Evolutionary conservation across 2,797 vertebrate species (phyloP).

Genomic region (Paratrypauchen microcephalus): DNA sequence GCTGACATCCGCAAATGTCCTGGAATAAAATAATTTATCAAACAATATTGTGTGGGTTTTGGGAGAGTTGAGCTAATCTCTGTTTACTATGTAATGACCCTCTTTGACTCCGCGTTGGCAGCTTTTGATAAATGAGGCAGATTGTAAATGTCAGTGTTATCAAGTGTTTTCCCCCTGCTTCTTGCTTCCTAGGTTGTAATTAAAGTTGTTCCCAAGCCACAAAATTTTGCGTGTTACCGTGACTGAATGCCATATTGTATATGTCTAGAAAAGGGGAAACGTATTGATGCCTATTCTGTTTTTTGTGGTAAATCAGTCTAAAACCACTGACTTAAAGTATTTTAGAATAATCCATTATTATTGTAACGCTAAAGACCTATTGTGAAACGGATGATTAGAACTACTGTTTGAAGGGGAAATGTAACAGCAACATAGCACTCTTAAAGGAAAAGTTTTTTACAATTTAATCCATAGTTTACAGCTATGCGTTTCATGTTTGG

Average conservation of each 20-base stretch:
- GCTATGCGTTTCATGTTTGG: too few species aligned
- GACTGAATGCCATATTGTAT: slow-evolving; percentile 23
- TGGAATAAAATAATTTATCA: slow-evolving; percentile 54
- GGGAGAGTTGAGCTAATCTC: slow-evolving; percentile 69
- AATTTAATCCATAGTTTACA: too few species aligned
- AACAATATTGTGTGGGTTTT: slow-evolving; percentile 61
- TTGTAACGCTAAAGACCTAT: slow-evolving; percentile 17
- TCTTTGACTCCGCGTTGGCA: slow-evolving; percentile 74
- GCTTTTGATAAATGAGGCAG: slow-evolving; percentile 79
- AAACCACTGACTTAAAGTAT: slow-evolving; percentile 21
- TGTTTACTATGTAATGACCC: slow-evolving; percentile 78
- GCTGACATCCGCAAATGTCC: slow-evolving; percentile 64
- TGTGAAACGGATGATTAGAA: neutral
- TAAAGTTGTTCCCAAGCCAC: slow-evolving; percentile 60
- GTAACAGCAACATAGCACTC: too few species aligned
- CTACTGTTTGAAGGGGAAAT: neutral
- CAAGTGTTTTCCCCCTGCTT: slow-evolving; percentile 52
- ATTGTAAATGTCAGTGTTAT: slow-evolving; percentile 80
- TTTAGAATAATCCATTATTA: slow-evolving; percentile 18
- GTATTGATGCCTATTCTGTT: slow-evolving; percentile 16
- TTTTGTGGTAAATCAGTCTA: slow-evolving; percentile 15
- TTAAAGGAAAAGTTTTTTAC: too few species aligned
- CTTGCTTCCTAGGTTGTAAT: slow-evolving; percentile 62
- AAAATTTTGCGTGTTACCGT: slow-evolving; percentile 36
- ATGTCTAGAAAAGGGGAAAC: slow-evolving; percentile 12